These are phyloP conservation scores for Anas platyrhynchos DNA, from an alignment of 2,113 vertebrate species.

Conservation along the genomic window DNA sequence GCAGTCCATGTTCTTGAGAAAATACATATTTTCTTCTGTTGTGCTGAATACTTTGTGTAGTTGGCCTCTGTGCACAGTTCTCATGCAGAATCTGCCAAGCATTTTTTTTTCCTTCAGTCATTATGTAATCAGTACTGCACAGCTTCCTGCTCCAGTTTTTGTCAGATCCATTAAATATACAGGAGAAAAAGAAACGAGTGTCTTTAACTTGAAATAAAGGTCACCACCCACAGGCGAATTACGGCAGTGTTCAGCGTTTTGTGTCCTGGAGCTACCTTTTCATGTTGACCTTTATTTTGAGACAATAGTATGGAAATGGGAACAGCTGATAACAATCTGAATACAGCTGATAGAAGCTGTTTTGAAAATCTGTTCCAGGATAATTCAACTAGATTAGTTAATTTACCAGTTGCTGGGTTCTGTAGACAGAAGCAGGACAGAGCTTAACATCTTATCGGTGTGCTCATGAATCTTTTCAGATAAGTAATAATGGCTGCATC, in stretches of 20 bases:
- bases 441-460: neutral
- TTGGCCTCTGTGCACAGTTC: neutral
- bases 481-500: neutral
- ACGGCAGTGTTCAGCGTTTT: neutral
- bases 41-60: neutral
- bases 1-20: neutral
- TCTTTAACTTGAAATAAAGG: neutral
- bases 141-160: neutral
- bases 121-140: neutral
- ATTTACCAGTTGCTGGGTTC: neutral
- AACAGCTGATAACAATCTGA: neutral
- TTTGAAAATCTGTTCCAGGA: neutral
- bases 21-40: neutral
- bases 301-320: neutral
- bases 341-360: conserved; percentile 30
- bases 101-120: neutral
- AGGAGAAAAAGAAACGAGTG: neutral
- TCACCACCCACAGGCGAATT: neutral
- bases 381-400: neutral
- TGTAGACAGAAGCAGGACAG: neutral
- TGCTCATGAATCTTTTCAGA: neutral
- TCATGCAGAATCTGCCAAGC: neutral
- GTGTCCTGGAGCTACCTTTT: neutral
- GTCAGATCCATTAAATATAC: neutral
- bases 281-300: neutral